phyloP scores from a whole-genome alignment of 2,797 vertebrate species.

The Odontamblyopus rebecca region DNA sequence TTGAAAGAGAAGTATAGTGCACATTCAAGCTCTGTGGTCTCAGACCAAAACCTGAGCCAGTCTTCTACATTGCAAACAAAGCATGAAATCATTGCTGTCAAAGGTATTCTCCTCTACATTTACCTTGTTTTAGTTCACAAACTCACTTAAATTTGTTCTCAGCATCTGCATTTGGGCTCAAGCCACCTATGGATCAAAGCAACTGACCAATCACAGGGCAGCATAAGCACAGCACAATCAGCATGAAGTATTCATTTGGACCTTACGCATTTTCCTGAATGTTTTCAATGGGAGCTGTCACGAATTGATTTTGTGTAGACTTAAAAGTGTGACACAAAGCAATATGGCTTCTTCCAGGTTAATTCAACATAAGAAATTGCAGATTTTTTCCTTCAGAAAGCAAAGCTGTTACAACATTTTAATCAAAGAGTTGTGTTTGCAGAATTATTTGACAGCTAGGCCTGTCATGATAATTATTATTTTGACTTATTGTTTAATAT shows the following conservation, averaged over 20 bases:
- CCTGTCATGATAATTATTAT: too few relatives aligned
- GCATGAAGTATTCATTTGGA: neutral
- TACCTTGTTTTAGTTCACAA: too few relatives aligned
- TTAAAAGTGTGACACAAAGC: neutral
- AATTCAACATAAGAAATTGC: neutral
- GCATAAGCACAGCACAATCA: too few relatives aligned
- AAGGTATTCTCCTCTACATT: too few relatives aligned
- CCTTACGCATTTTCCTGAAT: neutral
- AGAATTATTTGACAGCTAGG: neutral
- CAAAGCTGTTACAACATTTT: conserved; percentile 12
- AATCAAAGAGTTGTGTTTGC: neutral
- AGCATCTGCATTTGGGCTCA: too few relatives aligned
- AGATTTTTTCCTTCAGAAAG: conserved; percentile 44
- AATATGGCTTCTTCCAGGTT: neutral
- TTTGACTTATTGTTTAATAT: too few relatives aligned
- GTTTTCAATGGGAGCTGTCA: neutral
- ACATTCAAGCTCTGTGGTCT: neutral
- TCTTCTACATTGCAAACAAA: too few relatives aligned
- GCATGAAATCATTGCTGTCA: too few relatives aligned
- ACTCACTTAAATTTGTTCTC: too few relatives aligned
- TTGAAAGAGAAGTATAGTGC: too few relatives aligned
- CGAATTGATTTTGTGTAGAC: neutral
- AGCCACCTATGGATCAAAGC: too few relatives aligned
- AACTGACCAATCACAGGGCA: too few relatives aligned
- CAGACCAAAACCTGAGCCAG: neutral